A percentile compares a stretch with the other conserved stretches of the same genome.
Conservation (phyloP, 2,113 vertebrate genomes). For the Neomonachus schauinslandi region DNA sequence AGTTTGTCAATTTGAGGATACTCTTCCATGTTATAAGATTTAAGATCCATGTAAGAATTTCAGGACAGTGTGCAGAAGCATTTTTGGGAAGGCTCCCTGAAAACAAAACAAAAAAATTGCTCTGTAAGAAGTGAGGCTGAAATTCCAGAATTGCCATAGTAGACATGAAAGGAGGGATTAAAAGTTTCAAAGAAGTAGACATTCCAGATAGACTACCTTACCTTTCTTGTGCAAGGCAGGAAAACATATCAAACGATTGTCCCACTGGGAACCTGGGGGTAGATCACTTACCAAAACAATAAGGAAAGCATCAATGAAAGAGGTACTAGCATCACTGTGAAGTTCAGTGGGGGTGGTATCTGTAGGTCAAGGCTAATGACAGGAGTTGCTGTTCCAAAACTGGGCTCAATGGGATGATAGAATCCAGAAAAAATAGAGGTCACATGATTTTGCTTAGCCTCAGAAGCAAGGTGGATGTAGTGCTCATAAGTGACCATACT, state of each 20-base stretch:
- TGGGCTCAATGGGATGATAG: not conserved
- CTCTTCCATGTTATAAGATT: not conserved
- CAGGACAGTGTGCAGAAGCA: not conserved
- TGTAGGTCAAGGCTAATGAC: not conserved
- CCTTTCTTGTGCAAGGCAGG: not conserved
- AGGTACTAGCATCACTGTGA: not conserved
- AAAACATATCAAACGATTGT: not conserved
- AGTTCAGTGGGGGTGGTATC: not conserved
- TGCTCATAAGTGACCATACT: not conserved
- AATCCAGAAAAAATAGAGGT: not conserved
- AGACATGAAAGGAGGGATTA: not conserved
- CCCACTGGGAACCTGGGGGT: not conserved
- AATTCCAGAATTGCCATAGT: not conserved
- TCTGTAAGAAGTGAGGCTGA: not conserved
- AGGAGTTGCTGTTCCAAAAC: not conserved
- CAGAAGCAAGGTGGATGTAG: not conserved
- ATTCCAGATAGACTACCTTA: not conserved
- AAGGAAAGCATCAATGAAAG: not conserved
- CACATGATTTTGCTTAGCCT: not conserved
- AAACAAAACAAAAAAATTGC: not conserved
- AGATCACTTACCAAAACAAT: not conserved
- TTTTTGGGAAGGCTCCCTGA: not conserved
- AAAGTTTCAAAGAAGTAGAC: not conserved
- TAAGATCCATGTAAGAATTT: not conserved
- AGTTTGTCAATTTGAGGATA: not conserved